A percentile compares a stretch with the other conserved stretches of the same genome.
Conservation (phyloP, 2,888 invertebrate species). For the Hemistola chrysoprasaria region DNA sequence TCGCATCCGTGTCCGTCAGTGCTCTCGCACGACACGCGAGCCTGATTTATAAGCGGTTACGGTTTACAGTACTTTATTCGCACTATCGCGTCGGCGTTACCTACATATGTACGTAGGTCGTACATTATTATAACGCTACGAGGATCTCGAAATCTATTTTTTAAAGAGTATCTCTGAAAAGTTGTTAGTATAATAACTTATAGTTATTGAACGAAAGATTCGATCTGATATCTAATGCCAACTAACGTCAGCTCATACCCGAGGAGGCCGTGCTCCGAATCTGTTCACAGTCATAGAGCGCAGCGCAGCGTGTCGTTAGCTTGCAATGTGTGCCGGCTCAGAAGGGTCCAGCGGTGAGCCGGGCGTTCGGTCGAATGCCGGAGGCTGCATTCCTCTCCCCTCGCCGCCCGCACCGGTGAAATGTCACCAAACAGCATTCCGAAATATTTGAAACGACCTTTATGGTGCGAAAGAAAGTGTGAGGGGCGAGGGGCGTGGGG, state of each 20-base stretch:
- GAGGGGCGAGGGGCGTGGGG: constrained; percentile 70
- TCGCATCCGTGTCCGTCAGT: background rate
- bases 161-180: too few species aligned
- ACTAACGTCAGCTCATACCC: too few species aligned
- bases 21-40: background rate
- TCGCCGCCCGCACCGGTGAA: constrained; percentile 67
- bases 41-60: background rate
- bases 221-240: too few species aligned
- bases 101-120: too few species aligned
- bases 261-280: too few species aligned
- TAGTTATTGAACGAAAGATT: too few species aligned
- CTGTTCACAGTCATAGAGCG: too few species aligned
- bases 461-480: constrained; percentile 82
- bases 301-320: background rate
- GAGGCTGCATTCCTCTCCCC: constrained; percentile 65
- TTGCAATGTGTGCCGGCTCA: constrained; percentile 36
- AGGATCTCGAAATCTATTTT: too few species aligned
- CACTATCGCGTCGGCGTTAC: too few species aligned
- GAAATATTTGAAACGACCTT: constrained; percentile 82
- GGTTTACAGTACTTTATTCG: too few species aligned
- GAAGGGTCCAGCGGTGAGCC: constrained; percentile 39
- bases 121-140: too few species aligned
- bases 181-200: too few species aligned
- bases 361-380: constrained; percentile 55
- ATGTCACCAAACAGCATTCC: constrained; percentile 82